Conservation (phyloP, 2,888 invertebrate species). For the Acholoe squamosa region DNA sequence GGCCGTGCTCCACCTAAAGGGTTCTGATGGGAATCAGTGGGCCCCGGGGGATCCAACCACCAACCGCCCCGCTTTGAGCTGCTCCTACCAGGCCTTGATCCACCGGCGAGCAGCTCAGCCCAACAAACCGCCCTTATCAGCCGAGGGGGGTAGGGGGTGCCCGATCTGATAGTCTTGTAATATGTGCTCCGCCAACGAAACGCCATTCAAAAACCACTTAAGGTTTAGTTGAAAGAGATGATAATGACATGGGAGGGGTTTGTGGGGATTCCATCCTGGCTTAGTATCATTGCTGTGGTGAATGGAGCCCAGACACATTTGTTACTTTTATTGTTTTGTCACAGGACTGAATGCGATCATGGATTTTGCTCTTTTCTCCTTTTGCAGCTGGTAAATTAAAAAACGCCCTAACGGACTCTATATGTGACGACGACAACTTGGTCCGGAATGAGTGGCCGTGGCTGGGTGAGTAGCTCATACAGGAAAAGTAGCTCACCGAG, state of each 20-base stretch:
- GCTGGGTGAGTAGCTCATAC: conserved; percentile 39
- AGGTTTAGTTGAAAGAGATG: not conserved
- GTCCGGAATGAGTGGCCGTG: conserved; percentile 60
- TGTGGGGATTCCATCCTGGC: not conserved
- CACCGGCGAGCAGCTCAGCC: not conserved
- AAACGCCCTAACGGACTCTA: conserved; percentile 30
- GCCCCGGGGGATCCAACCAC: not conserved
- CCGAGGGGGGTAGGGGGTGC: not conserved
- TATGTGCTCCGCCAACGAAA: not conserved
- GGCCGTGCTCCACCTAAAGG: conserved; percentile 16
- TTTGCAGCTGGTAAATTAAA: conserved; percentile 51
- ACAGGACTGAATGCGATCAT: not conserved
- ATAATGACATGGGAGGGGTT: not conserved
- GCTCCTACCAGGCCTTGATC: conserved; percentile 25
- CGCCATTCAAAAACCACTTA: conserved; percentile 15
- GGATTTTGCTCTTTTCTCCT: not conserved
- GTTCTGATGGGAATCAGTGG: conserved; percentile 26
- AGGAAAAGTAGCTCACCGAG: not conserved
- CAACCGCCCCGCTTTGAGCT: conserved; percentile 10
- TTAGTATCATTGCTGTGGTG: not conserved
- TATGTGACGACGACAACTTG: conserved; percentile 61
- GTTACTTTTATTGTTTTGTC: not conserved
- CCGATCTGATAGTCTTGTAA: conserved; percentile 37
- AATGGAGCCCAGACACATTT: not conserved
- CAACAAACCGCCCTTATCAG: not conserved